Evolutionary conservation across 2,113 vertebrate genomes (phyloP), one percentile per base, ranked within the genome.

Genomic region (Engraulis encrasicolus): DNA sequence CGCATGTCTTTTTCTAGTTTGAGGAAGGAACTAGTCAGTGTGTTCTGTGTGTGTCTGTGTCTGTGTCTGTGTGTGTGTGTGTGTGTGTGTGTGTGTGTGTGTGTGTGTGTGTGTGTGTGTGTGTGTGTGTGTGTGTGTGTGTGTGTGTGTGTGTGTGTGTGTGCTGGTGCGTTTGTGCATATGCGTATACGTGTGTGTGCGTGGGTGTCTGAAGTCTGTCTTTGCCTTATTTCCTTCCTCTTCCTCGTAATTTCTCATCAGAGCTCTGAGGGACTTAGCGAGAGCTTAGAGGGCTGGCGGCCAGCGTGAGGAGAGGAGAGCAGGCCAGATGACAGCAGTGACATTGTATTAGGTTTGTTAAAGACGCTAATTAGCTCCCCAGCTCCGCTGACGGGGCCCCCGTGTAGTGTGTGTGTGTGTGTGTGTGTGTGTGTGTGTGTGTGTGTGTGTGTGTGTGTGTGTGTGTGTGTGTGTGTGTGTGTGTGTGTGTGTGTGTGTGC

Each of bases 51-150:
- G n/a, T n/a, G n/a, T n/a, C n/a, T n/a, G n/a, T n/a, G n/a, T n/a
- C n/a, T n/a, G 23, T 50, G 79, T 15, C n/a, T 50, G 49, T 81
- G 79, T 58, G 54, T 58, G 20, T 58, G 54, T 58, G 20, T n/a
- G 52, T 58, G 1, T 58, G 52, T 58, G 52, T 58, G 52, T 58
- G 52, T 58, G 52, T 58, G 52, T n/a, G 19, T 58, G 19, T n/a
- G 52, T 58, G 20, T 79, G 45, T 58, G 52, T 58, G 20, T n/a
- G 52, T n/a, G 1, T 58, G n/a, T n/a, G 54, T 61, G 20, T 61
- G 54, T 61, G n/a, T 61, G 54, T 61, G 50, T 58, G 19, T 58
- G 54, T 58, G 54, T 58, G 54, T 58, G 54, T 58, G 20, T 58
- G 54, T 58, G 20, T 66, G 6, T 0, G 52, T 58, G 52, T 58